Evolutionary conservation across 2,888 invertebrate species (phyloP).

Genomic region (Spilosoma lubricipeda): DNA sequence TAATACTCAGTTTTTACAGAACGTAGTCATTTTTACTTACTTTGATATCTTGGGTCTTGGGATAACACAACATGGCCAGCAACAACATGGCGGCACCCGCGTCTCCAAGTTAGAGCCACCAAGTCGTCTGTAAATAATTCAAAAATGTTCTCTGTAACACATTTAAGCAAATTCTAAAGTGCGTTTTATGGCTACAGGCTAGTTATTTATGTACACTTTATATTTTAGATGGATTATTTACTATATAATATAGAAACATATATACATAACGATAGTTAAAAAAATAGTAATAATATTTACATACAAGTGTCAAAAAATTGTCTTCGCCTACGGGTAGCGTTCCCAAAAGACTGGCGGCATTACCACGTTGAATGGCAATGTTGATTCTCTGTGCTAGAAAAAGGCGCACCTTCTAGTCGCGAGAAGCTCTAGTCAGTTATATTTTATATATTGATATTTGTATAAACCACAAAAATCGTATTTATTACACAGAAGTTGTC

Average conservation of each 20-base stretch:
- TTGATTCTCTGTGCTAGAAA: no score
- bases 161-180: not conserved
- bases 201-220: not conserved
- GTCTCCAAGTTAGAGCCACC: conserved; percentile 87
- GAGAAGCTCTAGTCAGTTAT: no score
- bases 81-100: conserved; percentile 90
- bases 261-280: no score
- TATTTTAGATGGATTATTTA: no score
- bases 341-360: no score
- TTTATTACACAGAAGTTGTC: no score
- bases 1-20: not conserved
- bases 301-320: no score
- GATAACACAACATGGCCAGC: conserved; percentile 89
- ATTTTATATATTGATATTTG: not conserved
- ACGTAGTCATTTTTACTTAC: conserved; percentile 65
- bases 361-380: no score
- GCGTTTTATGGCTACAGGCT: not conserved
- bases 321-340: no score
- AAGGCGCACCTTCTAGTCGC: no score
- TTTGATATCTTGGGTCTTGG: conserved; percentile 86
- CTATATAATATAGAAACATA: no score
- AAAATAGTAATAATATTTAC: no score
- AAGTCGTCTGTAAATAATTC: conserved; percentile 72
- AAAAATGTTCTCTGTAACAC: not conserved
- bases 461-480: not conserved